Base-by-base conservation (phyloP, 2,113 vertebrate genomes). In the Calyptommatus sinebrachiatus region DNA sequence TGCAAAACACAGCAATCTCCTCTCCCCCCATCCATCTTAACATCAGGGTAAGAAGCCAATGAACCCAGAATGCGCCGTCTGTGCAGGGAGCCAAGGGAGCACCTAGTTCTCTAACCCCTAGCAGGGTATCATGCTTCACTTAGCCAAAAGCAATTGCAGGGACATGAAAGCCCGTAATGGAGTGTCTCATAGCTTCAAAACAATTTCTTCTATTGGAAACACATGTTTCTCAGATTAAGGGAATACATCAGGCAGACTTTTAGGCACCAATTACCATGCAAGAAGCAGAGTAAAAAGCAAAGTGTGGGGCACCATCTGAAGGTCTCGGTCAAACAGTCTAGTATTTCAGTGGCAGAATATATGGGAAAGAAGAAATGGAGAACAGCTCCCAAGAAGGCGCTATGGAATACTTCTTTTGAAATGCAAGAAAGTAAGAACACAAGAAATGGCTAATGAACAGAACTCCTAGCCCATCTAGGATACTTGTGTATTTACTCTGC, bases 201-300 rank as follows among this genome's bases (percentile, higher is more conserved):
- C 83, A 81, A 0, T 2, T 77, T 86, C 21, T 1, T 77, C 82
- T 89, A 93, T 93, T 93, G 86, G 90, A 93, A 93, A 90, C 92
- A 92, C 81, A 91, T 93, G 92, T 93, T 80, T 0, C 0, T 7
- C 48, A 86, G 79, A 87, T 84, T 75, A 73, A 69, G 89, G 83
- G 87, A 81, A 73, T 86, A 85, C 67, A 53, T 41, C 57, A 62
- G 68, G 81, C 76, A 85, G 77, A 86, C 69, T 83, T 71, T 28
- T 89, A 53, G 26, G n/a, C 85, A 85, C 88, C 46, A 24, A 79
- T 1, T 83, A 85, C 87, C 46, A 24, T 7, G 68, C 62, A 60
- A 72, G 68, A 85, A 16, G 12, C 83, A 11, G 86, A 86, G 77
- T 84, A 88, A 92, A 88, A 69, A 65, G 72, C n/a, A 76, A 75